Evolutionary conservation across 2,113 vertebrate species (phyloP).

Genomic region (Mesitornis unicolor): DNA sequence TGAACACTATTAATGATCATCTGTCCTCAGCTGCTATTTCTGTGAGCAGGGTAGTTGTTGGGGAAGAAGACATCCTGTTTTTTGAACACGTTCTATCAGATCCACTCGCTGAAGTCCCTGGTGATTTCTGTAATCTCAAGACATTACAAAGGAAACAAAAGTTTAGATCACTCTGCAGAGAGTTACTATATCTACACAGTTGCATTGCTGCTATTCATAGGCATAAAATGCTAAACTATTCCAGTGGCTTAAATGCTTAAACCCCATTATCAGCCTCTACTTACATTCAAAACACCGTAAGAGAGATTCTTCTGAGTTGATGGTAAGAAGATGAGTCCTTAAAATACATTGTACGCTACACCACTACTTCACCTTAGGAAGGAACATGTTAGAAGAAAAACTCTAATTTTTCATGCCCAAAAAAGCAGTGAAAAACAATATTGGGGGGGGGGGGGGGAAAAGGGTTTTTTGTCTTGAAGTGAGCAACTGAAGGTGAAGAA

Average conservation of each 20-base stretch:
- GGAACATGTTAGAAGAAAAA: neutral
- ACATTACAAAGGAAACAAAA: neutral
- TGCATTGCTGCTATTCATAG: neutral
- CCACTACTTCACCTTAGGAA: neutral
- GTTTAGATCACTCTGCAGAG: neutral
- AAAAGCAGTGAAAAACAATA: neutral
- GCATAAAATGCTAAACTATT: neutral
- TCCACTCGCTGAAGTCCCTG: neutral
- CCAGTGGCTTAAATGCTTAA: neutral
- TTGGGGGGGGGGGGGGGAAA: accelerated
- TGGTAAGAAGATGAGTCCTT: neutral
- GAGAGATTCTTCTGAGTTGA: neutral
- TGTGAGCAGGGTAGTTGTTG: neutral
- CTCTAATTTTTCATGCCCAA: neutral
- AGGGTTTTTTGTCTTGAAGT: neutral
- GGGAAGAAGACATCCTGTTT: neutral
- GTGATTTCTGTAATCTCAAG: neutral
- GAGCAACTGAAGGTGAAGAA: neutral
- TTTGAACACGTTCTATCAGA: neutral
- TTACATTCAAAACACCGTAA: neutral
- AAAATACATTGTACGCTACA: neutral
- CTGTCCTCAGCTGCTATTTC: neutral
- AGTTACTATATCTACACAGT: neutral
- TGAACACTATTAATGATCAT: neutral
- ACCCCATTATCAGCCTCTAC: neutral